Percentiles rank a stretch among this genome's conserved stretches.
Evolutionary conservation across 2,113 vertebrate species (phyloP).

Genomic region (Lota lota): DNA sequence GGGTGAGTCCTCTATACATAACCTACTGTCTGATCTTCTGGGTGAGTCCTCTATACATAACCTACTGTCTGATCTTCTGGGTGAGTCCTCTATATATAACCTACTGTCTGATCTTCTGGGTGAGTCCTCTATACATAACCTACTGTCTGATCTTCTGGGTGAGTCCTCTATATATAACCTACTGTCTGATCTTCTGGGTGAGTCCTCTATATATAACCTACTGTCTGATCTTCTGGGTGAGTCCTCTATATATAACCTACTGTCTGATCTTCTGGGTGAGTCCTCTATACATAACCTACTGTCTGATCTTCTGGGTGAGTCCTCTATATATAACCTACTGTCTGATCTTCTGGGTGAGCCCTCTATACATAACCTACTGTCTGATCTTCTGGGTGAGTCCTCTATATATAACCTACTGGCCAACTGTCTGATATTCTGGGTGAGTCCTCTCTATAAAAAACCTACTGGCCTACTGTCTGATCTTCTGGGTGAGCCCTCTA

Average conservation of each 20-base stretch:
- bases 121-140: too few relatives aligned
- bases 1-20: slow-evolving; percentile 81
- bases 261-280: too few relatives aligned
- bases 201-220: too few relatives aligned
- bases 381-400: slow-evolving; percentile 90
- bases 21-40: not conserved
- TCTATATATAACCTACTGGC: slow-evolving; percentile 76
- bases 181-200: slow-evolving; percentile 92
- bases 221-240: too few relatives aligned
- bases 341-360: not conserved
- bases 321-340: too few relatives aligned
- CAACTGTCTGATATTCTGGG: slow-evolving; percentile 92
- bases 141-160: not conserved
- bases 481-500: slow-evolving; percentile 85
- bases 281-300: too few relatives aligned
- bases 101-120: not conserved
- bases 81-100: not conserved
- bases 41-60: not conserved
- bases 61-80: not conserved
- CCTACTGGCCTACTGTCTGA: slow-evolving; percentile 51
- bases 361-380: too few relatives aligned
- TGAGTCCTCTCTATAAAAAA: slow-evolving; percentile 60
- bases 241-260: too few relatives aligned
- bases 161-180: slow-evolving; percentile 52
- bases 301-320: too few relatives aligned